Conservation (phyloP, 2,113 vertebrate species). For the Cyrtonyx montezumae region DNA sequence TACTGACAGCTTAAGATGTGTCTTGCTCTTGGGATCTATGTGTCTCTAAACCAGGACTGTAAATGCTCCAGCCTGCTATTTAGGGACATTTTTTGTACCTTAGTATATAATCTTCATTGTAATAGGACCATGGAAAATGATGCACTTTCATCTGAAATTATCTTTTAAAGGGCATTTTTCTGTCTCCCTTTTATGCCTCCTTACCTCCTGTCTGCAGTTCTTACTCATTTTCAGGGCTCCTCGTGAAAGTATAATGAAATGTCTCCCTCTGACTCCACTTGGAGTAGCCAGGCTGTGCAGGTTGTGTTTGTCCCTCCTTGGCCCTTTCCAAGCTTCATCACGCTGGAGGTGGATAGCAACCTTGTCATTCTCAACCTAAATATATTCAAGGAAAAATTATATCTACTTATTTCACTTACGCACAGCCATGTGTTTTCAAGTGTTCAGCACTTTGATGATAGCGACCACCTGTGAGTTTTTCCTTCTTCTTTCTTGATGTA, state of each 20-base stretch:
- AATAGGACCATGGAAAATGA: not conserved
- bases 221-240: not conserved
- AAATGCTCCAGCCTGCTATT: not conserved
- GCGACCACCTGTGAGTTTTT: not conserved
- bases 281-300: not conserved
- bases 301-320: not conserved
- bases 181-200: not conserved
- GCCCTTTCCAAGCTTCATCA: not conserved
- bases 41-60: not conserved
- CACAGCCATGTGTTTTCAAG: not conserved
- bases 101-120: not conserved
- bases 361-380: not conserved
- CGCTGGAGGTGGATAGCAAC: not conserved
- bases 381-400: not conserved
- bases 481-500: not conserved
- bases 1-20: not conserved
- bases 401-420: not conserved
- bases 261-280: not conserved
- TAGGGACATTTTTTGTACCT: not conserved
- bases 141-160: not conserved
- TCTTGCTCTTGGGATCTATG: not conserved
- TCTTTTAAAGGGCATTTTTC: slow-evolving; percentile 3
- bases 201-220: not conserved
- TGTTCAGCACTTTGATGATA: not conserved
- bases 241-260: not conserved